phyloP scores from a whole-genome alignment of 2,113 vertebrate species.

The Stigmatopora argus region DNA sequence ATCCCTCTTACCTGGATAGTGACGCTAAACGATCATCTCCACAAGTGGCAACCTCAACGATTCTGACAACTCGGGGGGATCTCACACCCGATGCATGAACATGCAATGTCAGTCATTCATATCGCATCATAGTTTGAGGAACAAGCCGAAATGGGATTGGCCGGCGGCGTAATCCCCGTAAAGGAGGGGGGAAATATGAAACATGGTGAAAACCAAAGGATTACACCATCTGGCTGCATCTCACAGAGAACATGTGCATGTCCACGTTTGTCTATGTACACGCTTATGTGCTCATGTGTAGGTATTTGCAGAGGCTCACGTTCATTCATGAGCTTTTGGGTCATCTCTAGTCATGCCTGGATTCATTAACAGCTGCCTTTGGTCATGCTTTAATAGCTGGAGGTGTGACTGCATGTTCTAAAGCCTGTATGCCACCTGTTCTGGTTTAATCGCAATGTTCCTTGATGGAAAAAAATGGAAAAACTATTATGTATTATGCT shows the following conservation, averaged over 20 bases:
- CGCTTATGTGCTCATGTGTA: slow-evolving; percentile 5
- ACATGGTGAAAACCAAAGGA: slow-evolving; percentile 52
- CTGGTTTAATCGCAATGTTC: background rate
- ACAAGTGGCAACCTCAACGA: background rate
- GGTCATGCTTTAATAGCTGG: slow-evolving; percentile 6
- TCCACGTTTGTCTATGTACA: background rate
- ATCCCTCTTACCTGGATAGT: slow-evolving; percentile 40
- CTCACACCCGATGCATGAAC: background rate
- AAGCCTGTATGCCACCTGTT: slow-evolving; percentile 4
- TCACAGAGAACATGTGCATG: slow-evolving; percentile 1
- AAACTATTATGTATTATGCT: background rate
- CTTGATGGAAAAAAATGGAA: background rate
- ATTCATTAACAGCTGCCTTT: slow-evolving; percentile 24
- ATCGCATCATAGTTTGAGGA: slow-evolving; percentile 43
- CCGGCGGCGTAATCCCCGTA: slow-evolving; percentile 54
- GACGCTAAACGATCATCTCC: slow-evolving; percentile 12
- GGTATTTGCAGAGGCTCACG: background rate
- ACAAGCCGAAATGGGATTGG: slow-evolving; percentile 59
- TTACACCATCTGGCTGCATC: slow-evolving; percentile 64
- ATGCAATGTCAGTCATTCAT: slow-evolving; percentile 43
- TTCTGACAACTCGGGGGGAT: background rate
- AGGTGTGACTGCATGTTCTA: slow-evolving; percentile 28
- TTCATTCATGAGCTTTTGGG: slow-evolving; percentile 32
- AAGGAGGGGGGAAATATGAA: slow-evolving; percentile 48
- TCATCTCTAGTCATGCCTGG: slow-evolving; percentile 37